phyloP scores from a whole-genome alignment of 2,113 vertebrate species.

The Tamias sibiricus region DNA sequence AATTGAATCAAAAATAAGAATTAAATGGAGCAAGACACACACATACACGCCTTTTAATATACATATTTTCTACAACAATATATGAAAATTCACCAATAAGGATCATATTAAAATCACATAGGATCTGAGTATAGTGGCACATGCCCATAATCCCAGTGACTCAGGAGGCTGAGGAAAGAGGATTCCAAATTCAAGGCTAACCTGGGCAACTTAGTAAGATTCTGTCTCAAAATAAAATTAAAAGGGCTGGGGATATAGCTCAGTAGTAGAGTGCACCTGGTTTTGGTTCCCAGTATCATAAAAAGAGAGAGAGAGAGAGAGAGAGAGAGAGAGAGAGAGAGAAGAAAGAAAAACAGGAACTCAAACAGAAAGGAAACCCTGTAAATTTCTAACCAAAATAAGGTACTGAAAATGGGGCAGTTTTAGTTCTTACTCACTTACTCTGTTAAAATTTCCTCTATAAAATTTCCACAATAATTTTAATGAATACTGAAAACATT shows the following conservation, averaged over 20 bases:
- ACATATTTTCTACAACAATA: neutral
- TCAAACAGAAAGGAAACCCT: neutral
- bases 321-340: too few relatives aligned
- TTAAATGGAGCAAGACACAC: neutral
- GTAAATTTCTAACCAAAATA: slow-evolving; percentile 8
- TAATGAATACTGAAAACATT: neutral
- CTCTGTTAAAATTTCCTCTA: neutral
- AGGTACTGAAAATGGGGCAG: neutral
- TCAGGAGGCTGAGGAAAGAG: too few relatives aligned
- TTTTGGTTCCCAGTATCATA: too few relatives aligned
- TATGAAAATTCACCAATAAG: neutral
- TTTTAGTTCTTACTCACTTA: neutral
- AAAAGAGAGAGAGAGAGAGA: too few relatives aligned
- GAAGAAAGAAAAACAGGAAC: neutral
- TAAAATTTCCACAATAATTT: neutral
- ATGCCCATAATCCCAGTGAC: too few relatives aligned
- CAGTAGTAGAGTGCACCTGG: too few relatives aligned
- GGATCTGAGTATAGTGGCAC: too few relatives aligned
- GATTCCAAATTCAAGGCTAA: too few relatives aligned
- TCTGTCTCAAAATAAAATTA: too few relatives aligned
- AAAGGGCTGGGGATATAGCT: too few relatives aligned
- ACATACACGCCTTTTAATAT: neutral
- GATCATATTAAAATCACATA: neutral
- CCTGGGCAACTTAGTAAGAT: too few relatives aligned
- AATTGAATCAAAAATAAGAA: neutral